A percentile compares a stretch with the other conserved stretches of the same genome.
phyloP scores from a whole-genome alignment of 2,888 invertebrate genomes.

The Amblyjoppa fuscipennis region DNA sequence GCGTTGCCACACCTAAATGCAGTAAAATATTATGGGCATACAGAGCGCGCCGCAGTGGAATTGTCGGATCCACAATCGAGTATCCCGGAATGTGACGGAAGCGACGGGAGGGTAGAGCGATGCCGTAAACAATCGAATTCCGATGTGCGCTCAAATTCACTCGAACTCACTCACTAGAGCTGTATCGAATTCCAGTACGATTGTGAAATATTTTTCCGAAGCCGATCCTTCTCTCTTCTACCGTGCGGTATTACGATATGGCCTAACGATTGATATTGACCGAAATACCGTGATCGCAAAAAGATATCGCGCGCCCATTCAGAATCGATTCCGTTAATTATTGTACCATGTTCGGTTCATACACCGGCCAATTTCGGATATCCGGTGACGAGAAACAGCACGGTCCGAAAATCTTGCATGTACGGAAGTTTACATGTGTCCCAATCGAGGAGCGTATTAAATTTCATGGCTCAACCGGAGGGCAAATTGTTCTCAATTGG shows the following conservation, averaged over 20 bases:
- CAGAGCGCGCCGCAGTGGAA: conserved; percentile 26
- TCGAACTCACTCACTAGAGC: conserved; percentile 38
- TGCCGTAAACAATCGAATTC: conserved; percentile 66
- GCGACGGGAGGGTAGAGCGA: conserved; percentile 22
- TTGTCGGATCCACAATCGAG: conserved; percentile 19
- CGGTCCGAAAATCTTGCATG: not conserved
- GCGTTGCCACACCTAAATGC: conserved; percentile 12
- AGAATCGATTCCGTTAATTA: not conserved
- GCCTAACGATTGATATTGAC: not conserved
- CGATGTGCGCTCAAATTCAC: conserved; percentile 63
- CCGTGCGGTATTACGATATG: not conserved
- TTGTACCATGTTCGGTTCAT: not conserved
- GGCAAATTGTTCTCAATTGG: conserved; percentile 7
- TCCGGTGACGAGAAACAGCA: not conserved
- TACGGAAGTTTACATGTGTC: not conserved
- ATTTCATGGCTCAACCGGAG: conserved; percentile 5
- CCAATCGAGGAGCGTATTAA: not conserved
- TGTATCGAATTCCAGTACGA: conserved; percentile 21
- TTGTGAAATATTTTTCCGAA: conserved; percentile 23
- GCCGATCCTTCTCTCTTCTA: not conserved
- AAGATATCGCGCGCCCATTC: not conserved
- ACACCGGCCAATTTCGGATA: not conserved
- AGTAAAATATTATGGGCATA: not conserved
- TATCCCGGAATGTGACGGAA: conserved; percentile 47
- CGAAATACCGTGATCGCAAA: not conserved